A percentile compares a stretch with the other conserved stretches of the same genome.
These are phyloP conservation scores for Henricia sp. DNA, from an alignment of 53 echinoderm and acorn worm species.

Conservation along the genomic window DNA sequence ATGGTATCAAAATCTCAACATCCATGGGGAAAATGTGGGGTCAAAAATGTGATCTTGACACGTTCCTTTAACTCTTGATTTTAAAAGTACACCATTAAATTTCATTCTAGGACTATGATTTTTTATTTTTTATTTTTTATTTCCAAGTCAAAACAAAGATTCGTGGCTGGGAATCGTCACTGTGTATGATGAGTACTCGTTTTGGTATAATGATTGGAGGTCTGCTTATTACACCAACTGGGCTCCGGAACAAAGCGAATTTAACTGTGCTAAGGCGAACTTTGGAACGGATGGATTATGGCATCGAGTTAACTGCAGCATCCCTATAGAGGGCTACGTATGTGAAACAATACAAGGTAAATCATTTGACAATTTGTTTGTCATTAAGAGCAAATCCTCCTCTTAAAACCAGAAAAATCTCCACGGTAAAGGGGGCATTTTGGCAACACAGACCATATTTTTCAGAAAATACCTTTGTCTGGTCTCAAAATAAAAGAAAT, in stretches of 20 bases:
- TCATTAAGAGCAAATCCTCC: no score
- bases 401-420: no score
- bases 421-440: no score
- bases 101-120: neutral
- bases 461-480: no score
- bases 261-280: slow-evolving; percentile 43
- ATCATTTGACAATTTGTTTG: no score
- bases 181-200: no score
- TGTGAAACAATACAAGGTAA: slow-evolving; percentile 62
- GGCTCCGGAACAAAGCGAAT: neutral
- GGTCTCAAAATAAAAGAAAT: no score
- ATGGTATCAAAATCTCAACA: no score
- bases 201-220: neutral
- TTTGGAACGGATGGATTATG: slow-evolving; percentile 61
- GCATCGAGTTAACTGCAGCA: slow-evolving; percentile 4
- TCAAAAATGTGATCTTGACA: neutral
- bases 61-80: neutral
- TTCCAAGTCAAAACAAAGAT: neutral
- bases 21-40: no score
- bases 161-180: slow-evolving; percentile 37
- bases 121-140: neutral
- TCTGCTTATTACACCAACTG: slow-evolving; percentile 45
- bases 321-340: neutral
- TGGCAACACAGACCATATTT: no score
- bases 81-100: neutral